phyloP scores from a whole-genome alignment of 2,797 vertebrate species.

The Sebastes vulpes region DNA sequence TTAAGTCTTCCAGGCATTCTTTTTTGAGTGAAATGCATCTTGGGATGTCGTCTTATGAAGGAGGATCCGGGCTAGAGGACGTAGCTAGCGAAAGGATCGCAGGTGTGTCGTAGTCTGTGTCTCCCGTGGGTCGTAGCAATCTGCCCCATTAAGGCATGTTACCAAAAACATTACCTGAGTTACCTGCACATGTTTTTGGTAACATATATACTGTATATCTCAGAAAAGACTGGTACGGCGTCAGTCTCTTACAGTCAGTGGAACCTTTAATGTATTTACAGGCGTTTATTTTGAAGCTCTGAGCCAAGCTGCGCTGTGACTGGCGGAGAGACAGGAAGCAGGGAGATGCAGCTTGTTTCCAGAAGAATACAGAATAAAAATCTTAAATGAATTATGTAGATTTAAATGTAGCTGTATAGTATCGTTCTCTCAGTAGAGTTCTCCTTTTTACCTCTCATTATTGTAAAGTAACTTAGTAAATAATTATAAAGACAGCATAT shows the following conservation, averaged over 20 bases:
- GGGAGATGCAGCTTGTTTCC: constrained; percentile 54
- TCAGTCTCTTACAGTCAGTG: constrained; percentile 56
- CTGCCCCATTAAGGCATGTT: constrained; percentile 72
- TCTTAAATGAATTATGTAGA: constrained; percentile 57
- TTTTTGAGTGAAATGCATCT: constrained; percentile 63
- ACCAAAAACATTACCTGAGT: constrained; percentile 74
- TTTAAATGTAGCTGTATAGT: constrained; percentile 73
- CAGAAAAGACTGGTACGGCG: constrained; percentile 41
- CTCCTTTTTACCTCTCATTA: constrained; percentile 76
- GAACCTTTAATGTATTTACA: constrained; percentile 71
- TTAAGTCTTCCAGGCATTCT: constrained; percentile 82
- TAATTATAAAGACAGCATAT: constrained; percentile 69
- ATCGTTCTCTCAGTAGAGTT: constrained; percentile 64
- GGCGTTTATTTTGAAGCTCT: constrained; percentile 62
- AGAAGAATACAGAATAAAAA: constrained; percentile 40
- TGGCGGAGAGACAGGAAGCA: constrained; percentile 33
- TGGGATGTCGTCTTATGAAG: constrained; percentile 41
- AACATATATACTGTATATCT: constrained; percentile 47
- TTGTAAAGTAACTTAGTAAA: constrained; percentile 82
- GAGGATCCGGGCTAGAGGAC: constrained; percentile 39
- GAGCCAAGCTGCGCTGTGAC: constrained; percentile 64
- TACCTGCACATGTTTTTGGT: constrained; percentile 65
- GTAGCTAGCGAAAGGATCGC: constrained; percentile 17
- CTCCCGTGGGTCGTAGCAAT: constrained; percentile 59
- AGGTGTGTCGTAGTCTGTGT: constrained; percentile 47